Evolutionary conservation across 2,113 vertebrate species (phyloP).

Genomic region (Panthera tigris): DNA sequence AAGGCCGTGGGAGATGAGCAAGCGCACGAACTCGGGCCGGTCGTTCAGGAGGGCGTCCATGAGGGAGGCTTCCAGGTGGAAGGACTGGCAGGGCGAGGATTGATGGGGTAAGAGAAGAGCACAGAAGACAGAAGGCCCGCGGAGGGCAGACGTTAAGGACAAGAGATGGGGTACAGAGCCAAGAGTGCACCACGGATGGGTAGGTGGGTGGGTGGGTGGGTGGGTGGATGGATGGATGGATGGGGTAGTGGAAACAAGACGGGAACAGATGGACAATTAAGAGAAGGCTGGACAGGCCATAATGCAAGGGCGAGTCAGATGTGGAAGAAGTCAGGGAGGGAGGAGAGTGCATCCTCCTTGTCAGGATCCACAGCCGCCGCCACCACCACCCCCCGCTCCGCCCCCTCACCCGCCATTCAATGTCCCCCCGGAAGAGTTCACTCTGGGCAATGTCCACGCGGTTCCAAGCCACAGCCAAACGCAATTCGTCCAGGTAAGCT

Average conservation of each 20-base stretch:
- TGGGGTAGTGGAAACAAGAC: background rate
- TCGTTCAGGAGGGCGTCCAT: slow-evolving; percentile 90
- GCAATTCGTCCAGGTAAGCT: slow-evolving; percentile 91
- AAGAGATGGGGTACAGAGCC: background rate
- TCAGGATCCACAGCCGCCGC: background rate
- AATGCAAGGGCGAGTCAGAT: background rate
- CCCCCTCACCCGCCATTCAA: slow-evolving; percentile 89
- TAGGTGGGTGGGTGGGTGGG: background rate
- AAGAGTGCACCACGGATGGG: background rate
- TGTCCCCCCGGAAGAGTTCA: slow-evolving; percentile 92
- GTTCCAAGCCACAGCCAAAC: slow-evolving; percentile 93
- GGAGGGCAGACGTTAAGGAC: background rate
- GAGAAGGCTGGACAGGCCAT: background rate
- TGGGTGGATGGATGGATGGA: background rate
- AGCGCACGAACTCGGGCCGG: slow-evolving; percentile 90
- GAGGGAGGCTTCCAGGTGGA: slow-evolving; percentile 89
- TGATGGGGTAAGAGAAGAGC: background rate
- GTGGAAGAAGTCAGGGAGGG: background rate
- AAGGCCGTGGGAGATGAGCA: slow-evolving; percentile 90
- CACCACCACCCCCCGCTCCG: background rate
- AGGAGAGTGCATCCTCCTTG: too few species aligned
- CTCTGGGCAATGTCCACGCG: slow-evolving; percentile 93
- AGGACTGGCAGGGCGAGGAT: slow-evolving; percentile 41
- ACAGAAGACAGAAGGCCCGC: background rate
- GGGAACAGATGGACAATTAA: background rate